Conservation (phyloP, 2,113 vertebrate genomes). For the Salvator merianae region DNA sequence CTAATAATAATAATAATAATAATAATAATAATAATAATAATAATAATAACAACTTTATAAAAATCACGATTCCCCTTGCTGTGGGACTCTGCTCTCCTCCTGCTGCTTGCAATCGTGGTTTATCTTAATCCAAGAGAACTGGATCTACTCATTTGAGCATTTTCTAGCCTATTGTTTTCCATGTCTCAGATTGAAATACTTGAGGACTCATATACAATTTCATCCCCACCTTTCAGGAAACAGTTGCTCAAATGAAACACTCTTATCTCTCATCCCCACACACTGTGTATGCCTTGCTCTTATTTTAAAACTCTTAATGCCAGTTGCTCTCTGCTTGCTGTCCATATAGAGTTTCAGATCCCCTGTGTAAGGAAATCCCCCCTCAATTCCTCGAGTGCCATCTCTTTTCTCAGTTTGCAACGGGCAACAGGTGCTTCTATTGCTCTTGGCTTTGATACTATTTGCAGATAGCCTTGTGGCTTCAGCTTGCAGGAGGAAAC, state of each 20-base stretch:
- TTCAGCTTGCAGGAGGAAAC: slow-evolving; percentile 38
- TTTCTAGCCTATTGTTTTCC: slow-evolving; percentile 46
- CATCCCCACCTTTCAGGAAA: slow-evolving; percentile 33
- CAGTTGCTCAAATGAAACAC: slow-evolving; percentile 1
- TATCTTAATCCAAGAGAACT: slow-evolving; percentile 51
- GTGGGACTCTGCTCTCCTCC: neutral
- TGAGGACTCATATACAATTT: slow-evolving; percentile 63
- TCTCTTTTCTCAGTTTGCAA: slow-evolving; percentile 33
- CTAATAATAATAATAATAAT: neutral
- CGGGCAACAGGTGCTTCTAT: slow-evolving; percentile 53
- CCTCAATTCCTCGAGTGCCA: slow-evolving; percentile 58
- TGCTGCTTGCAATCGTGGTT: neutral
- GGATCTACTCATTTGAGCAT: slow-evolving; percentile 29
- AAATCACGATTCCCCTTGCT: neutral
- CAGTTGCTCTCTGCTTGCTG: slow-evolving; percentile 24
- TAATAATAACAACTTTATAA: neutral
- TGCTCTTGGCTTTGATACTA: slow-evolving; percentile 49
- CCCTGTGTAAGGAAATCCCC: slow-evolving; percentile 38
- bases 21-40: too few relatives aligned
- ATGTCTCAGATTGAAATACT: slow-evolving; percentile 47
- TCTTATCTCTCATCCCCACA: slow-evolving; percentile 23
- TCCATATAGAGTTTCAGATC: neutral
- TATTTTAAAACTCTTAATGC: slow-evolving; percentile 6
- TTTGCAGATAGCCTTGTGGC: slow-evolving; percentile 50
- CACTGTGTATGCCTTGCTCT: neutral